These are phyloP conservation scores for Mesopsocus fuscifrons DNA, from an alignment of 2,888 invertebrate species.

Conservation along the genomic window DNA sequence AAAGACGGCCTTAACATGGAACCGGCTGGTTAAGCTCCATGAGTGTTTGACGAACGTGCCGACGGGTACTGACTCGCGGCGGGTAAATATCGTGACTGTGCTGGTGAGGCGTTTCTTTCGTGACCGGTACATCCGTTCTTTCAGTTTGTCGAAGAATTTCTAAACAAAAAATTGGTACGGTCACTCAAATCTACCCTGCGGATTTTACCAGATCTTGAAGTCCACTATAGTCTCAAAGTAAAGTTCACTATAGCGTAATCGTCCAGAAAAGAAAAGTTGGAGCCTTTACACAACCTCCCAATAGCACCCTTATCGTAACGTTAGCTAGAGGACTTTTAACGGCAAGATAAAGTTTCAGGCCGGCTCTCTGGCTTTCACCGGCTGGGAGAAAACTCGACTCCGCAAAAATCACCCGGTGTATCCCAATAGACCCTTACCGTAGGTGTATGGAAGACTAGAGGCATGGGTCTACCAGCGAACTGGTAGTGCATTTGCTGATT, in stretches of 20 bases:
- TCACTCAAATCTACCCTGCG: conserved; percentile 6
- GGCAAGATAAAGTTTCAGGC: too few relatives aligned
- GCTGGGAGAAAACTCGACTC: too few relatives aligned
- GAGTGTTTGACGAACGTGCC: conserved; percentile 48
- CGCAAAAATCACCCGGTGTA: too few relatives aligned
- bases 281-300: too few relatives aligned
- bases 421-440: conserved; percentile 33
- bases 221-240: too few relatives aligned
- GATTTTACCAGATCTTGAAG: too few relatives aligned
- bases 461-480: conserved; percentile 42
- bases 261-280: too few relatives aligned
- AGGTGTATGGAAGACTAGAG: conserved; percentile 48
- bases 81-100: conserved; percentile 35
- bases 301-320: too few relatives aligned
- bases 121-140: conserved; percentile 34
- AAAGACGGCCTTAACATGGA: conserved; percentile 54
- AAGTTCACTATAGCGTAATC: too few relatives aligned
- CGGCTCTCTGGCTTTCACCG: too few relatives aligned
- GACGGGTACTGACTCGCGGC: conserved; percentile 37
- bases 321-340: too few relatives aligned
- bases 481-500: conserved; percentile 56
- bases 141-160: conserved; percentile 51
- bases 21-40: conserved; percentile 50
- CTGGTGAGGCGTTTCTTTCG: conserved; percentile 40
- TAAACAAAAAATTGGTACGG: conserved; percentile 22